These are phyloP conservation scores for Ciconia stormi DNA, from an alignment of 2,113 vertebrate genomes.

Conservation along the genomic window DNA sequence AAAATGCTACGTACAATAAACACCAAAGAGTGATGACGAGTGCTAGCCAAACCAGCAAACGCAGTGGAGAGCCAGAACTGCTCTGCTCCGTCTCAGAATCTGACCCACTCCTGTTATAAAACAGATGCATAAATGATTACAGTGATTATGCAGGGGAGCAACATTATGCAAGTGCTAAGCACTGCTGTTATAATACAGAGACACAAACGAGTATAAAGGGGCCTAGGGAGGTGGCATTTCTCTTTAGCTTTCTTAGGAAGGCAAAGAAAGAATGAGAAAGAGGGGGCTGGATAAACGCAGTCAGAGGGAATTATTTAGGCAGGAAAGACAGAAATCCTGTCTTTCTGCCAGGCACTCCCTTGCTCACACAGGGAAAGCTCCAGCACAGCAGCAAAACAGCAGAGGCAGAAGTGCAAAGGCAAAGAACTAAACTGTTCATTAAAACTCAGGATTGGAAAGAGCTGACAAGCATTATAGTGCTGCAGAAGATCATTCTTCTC, in stretches of 20 bases:
- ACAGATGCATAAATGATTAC: slow-evolving; percentile 41
- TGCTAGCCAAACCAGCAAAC: background rate
- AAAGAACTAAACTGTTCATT: slow-evolving; percentile 46
- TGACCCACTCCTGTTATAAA: slow-evolving; percentile 32
- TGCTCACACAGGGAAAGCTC: slow-evolving; percentile 4
- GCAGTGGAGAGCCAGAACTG: background rate
- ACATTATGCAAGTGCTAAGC: slow-evolving; percentile 51
- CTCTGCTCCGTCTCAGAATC: background rate
- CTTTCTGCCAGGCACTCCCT: slow-evolving; percentile 8
- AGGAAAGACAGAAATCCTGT: slow-evolving; percentile 17
- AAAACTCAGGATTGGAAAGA: slow-evolving; percentile 40
- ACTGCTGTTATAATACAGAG: slow-evolving; percentile 21
- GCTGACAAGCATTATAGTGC: slow-evolving; percentile 29
- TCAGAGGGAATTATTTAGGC: background rate
- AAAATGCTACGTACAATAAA: background rate
- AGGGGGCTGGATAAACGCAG: background rate
- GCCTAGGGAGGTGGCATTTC: slow-evolving; percentile 17
- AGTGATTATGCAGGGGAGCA: slow-evolving; percentile 28
- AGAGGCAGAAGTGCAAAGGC: background rate
- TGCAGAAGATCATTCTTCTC: slow-evolving; percentile 31
- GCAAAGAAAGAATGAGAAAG: slow-evolving; percentile 10
- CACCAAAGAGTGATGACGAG: background rate
- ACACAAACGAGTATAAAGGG: slow-evolving; percentile 40
- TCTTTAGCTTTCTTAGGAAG: background rate
- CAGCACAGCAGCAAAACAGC: slow-evolving; percentile 31